These are phyloP conservation scores for Trypoxylus dichotomus DNA, from an alignment of 1,140 invertebrate species.

Conservation along the genomic window DNA sequence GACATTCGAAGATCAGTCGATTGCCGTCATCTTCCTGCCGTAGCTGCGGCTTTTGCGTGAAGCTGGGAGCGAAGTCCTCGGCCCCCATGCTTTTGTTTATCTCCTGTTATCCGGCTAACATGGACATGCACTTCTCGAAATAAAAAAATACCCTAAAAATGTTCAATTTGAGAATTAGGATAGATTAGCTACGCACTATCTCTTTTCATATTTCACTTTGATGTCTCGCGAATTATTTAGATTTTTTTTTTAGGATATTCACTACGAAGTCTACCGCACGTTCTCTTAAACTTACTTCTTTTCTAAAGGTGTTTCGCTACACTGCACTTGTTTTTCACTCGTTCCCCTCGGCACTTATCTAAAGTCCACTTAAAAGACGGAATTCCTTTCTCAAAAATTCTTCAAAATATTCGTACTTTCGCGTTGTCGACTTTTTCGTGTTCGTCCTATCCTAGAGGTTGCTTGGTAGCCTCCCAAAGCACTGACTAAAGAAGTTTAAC, in stretches of 20 bases:
- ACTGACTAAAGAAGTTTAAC: conserved; percentile 51
- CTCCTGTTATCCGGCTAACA: conserved; percentile 47
- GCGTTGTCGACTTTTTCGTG: conserved; percentile 49
- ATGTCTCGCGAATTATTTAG: not conserved
- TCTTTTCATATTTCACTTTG: not conserved
- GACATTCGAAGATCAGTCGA: conserved; percentile 93
- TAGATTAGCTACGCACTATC: not conserved
- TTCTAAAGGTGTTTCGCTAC: conserved; percentile 1
- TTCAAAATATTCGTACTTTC: conserved; percentile 40
- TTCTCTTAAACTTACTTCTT: conserved; percentile 1
- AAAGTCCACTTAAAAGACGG: conserved; percentile 34
- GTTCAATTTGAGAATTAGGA: conserved; percentile 17
- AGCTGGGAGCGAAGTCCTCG: conserved; percentile 95
- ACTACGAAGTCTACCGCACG: too few relatives aligned
- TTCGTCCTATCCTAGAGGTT: conserved; percentile 52
- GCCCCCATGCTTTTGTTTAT: conserved; percentile 65
- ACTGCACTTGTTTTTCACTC: conserved; percentile 34
- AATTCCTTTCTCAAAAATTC: not conserved
- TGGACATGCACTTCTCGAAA: conserved; percentile 45
- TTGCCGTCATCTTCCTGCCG: conserved; percentile 95
- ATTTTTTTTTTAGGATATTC: too few relatives aligned
- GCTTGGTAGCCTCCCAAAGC: conserved; percentile 53
- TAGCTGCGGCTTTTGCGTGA: conserved; percentile 94
- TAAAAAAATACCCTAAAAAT: conserved; percentile 40
- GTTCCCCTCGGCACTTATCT: not conserved